Percentiles rank a stretch among this genome's conserved stretches.
phyloP scores from a whole-genome alignment of 2,888 invertebrate species.

The Meloe dianella region DNA sequence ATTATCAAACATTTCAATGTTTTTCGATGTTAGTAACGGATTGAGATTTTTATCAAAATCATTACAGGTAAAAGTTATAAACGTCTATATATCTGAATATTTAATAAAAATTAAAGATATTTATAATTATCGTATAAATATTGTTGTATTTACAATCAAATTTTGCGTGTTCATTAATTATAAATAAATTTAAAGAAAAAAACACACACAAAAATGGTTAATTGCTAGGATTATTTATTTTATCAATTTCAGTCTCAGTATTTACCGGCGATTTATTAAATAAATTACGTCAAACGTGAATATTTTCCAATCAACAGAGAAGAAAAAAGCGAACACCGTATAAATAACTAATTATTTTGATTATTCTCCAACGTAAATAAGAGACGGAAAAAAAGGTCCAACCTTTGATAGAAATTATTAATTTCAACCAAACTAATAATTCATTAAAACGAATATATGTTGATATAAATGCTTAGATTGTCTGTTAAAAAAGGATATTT shows the following conservation, averaged over 20 bases:
- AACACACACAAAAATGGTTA: neutral
- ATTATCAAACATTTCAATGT: neutral
- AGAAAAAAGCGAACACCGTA: neutral
- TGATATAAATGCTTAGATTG: neutral
- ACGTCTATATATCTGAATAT: neutral
- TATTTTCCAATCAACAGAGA: neutral
- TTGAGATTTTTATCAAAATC: neutral
- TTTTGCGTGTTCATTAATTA: constrained; percentile 2
- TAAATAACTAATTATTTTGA: constrained; percentile 9
- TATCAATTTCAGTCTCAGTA: neutral
- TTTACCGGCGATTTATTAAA: neutral
- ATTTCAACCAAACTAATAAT: neutral
- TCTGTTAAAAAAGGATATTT: neutral
- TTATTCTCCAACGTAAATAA: neutral
- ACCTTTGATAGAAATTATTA: neutral
- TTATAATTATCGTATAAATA: neutral
- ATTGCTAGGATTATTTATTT: neutral
- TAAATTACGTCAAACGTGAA: neutral
- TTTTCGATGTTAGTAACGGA: no score
- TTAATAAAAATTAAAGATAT: neutral
- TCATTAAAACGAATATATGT: neutral
- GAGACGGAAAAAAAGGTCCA: no score
- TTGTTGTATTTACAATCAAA: neutral
- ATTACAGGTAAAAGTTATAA: neutral
- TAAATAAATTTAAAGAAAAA: neutral